Percentiles rank a stretch among this genome's conserved stretches.
Conservation (phyloP, 2,888 invertebrate species). For the Homarus gammarus region DNA sequence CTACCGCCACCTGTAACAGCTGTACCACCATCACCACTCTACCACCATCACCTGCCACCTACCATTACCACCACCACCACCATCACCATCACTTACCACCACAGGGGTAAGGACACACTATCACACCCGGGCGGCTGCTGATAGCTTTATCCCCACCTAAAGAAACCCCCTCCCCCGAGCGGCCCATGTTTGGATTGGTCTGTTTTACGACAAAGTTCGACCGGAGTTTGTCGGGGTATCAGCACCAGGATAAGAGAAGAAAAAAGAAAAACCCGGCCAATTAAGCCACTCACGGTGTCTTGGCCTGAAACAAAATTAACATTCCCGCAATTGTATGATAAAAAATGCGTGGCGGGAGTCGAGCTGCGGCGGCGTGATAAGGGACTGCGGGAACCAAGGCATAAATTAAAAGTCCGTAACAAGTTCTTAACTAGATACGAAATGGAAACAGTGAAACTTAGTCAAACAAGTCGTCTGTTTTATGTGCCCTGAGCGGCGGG, state of each 20-base stretch:
- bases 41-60: too few species aligned
- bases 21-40: too few species aligned
- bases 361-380: constrained; percentile 12
- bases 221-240: too few species aligned
- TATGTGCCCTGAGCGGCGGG: constrained; percentile 34
- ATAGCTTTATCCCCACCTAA: too few species aligned
- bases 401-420: constrained; percentile 58
- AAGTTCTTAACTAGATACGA: constrained; percentile 55
- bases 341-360: background rate
- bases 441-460: constrained; percentile 64
- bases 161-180: too few species aligned
- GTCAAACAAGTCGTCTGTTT: constrained; percentile 59
- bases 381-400: constrained; percentile 26
- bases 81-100: background rate
- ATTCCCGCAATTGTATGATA: constrained; percentile 1
- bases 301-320: constrained; percentile 30
- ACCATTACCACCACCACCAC: too few species aligned
- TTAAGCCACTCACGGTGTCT: constrained; percentile 5
- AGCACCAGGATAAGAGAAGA: background rate
- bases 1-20: too few species aligned
- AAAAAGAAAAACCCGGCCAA: background rate
- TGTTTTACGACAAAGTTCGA: too few species aligned
- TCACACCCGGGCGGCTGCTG: too few species aligned
- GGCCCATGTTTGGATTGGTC: too few species aligned
- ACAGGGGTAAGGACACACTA: background rate